A percentile compares a stretch with the other conserved stretches of the same genome.
Evolutionary conservation across 2,888 invertebrate genomes (phyloP).

Genomic region (Zaprionus lineosus): DNA sequence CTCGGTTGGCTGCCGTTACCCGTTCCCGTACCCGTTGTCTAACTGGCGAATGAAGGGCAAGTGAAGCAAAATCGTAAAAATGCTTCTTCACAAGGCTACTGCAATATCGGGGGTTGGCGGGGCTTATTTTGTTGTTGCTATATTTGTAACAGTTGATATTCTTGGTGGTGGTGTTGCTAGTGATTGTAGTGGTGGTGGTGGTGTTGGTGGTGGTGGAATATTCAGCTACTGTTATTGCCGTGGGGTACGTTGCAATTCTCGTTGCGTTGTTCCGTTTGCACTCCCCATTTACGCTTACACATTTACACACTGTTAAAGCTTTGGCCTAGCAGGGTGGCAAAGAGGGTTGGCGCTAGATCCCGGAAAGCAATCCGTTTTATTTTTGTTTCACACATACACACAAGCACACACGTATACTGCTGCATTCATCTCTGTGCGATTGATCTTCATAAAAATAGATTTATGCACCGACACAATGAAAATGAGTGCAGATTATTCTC

Average conservation of each 20-base stretch:
- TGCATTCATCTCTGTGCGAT: conserved; percentile 8
- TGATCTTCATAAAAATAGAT: conserved; percentile 30
- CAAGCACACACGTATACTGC: conserved; percentile 19
- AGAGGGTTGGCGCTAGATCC: conserved; percentile 35
- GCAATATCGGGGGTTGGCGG: conserved; percentile 55
- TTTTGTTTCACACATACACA: conserved; percentile 59
- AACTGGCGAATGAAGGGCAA: conserved; percentile 50
- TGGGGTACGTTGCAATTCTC: conserved; percentile 60
- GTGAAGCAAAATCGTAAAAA: conserved; percentile 56
- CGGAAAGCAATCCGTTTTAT: conserved; percentile 55
- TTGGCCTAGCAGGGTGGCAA: conserved; percentile 50
- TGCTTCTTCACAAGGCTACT: conserved; percentile 61
- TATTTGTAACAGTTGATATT: conserved; percentile 61
- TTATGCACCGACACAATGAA: conserved; percentile 9
- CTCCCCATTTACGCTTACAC: conserved; percentile 30
- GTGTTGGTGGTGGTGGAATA: conserved; percentile 50
- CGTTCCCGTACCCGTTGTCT: conserved; percentile 32
- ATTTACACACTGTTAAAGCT: conserved; percentile 35
- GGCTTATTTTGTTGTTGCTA: conserved; percentile 38
- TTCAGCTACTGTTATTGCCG: conserved; percentile 41
- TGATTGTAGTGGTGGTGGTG: conserved; percentile 11
- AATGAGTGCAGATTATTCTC: conserved; percentile 10
- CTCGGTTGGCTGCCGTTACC: conserved; percentile 34
- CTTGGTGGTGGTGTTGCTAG: conserved; percentile 31
- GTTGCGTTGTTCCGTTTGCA: conserved; percentile 24